A percentile compares a stretch with the other conserved stretches of the same genome.
Conservation (phyloP, 2,888 invertebrate genomes). For the Parapristionchus giblindavisi region DNA sequence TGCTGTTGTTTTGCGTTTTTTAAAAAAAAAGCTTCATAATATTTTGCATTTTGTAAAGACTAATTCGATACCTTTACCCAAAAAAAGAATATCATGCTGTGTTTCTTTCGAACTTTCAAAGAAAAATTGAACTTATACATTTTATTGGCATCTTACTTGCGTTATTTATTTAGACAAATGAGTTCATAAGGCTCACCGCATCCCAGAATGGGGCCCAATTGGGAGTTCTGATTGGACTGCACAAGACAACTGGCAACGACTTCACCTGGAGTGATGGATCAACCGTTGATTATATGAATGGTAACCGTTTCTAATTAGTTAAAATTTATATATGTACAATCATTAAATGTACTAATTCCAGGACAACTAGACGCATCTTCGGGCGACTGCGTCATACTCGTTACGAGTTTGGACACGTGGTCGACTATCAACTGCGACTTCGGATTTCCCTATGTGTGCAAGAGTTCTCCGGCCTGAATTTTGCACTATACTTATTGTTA, state of each 20-base stretch:
- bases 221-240: constrained; percentile 18
- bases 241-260: not conserved
- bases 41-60: too few species aligned
- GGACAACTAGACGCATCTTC: not conserved
- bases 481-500: not conserved
- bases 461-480: constrained; percentile 3
- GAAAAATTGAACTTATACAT: too few species aligned
- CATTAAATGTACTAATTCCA: not conserved
- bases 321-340: not conserved
- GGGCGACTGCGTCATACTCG: constrained; percentile 12
- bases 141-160: too few species aligned
- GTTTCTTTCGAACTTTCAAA: too few species aligned
- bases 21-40: too few species aligned
- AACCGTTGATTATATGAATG: not conserved
- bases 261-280: constrained; percentile 23
- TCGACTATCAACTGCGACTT: constrained; percentile 4
- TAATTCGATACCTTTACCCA: too few species aligned
- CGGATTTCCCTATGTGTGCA: constrained; percentile 4
- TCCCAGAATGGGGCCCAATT: not conserved
- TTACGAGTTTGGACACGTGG: not conserved
- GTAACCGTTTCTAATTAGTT: not conserved
- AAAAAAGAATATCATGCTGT: not conserved
- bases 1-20: too few species aligned
- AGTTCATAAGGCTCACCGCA: not conserved
- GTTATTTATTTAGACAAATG: constrained; percentile 22